Evolutionary conservation across 1,140 invertebrate species (phyloP).

Genomic region (Rhagoletis pomonella): DNA sequence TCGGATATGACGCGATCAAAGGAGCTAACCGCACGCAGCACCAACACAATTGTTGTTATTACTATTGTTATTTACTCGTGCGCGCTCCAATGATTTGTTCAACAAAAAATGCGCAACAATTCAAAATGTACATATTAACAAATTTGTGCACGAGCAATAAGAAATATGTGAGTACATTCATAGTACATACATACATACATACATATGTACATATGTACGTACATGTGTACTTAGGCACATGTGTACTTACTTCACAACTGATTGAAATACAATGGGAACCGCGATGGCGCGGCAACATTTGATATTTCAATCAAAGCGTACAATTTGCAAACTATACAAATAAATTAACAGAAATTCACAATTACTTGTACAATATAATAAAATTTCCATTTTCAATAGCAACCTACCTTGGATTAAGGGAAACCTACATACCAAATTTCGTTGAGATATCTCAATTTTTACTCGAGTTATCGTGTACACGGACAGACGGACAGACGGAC

Average conservation of each 20-base stretch:
- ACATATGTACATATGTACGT: not conserved
- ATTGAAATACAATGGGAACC: slow-evolving; percentile 25
- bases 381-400: not conserved
- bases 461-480: too few species aligned
- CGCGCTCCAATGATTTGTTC: not conserved
- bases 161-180: not conserved
- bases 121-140: not conserved
- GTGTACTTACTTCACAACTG: not conserved
- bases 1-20: slow-evolving; percentile 42
- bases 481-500: too few species aligned
- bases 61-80: not conserved
- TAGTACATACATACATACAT: not conserved
- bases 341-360: not conserved
- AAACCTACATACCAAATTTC: too few species aligned
- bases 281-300: not conserved
- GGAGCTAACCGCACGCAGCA: slow-evolving; percentile 30
- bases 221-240: not conserved
- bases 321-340: not conserved
- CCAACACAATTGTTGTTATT: not conserved
- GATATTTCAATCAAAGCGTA: slow-evolving; percentile 41
- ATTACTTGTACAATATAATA: slow-evolving; percentile 45
- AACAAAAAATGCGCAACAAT: slow-evolving; percentile 36
- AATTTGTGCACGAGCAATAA: slow-evolving; percentile 17
- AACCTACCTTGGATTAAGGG: too few species aligned
- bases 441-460: too few species aligned